Evolutionary conservation across 2,113 vertebrate genomes (phyloP).

Genomic region (Tachysurus fulvidraco): DNA sequence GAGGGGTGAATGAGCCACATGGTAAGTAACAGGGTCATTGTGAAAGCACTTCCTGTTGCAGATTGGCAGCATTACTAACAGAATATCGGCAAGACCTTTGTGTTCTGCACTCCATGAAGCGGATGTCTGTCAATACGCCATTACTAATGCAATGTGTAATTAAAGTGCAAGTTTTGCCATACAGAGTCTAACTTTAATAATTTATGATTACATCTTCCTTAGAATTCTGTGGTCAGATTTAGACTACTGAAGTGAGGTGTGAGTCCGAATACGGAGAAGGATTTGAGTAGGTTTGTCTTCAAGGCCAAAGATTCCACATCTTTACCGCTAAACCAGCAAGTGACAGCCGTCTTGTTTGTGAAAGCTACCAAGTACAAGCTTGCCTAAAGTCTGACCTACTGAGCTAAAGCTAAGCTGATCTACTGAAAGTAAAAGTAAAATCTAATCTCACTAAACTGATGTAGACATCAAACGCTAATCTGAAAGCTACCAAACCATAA

Average conservation of each 20-base stretch:
- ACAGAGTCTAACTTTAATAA: neutral
- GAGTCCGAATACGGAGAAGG: neutral
- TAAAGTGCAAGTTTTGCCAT: neutral
- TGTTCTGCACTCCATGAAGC: neutral
- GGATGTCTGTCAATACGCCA: neutral
- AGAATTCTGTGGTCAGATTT: neutral
- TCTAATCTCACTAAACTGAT: neutral
- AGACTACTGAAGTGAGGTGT: neutral
- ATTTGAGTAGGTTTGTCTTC: neutral
- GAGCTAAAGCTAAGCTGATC: neutral
- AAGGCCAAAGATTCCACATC: neutral
- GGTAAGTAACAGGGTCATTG: neutral
- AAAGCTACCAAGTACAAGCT: neutral
- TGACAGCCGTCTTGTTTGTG: neutral
- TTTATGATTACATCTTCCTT: neutral
- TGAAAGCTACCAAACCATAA: too few relatives aligned
- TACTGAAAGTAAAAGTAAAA: too few relatives aligned
- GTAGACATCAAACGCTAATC: too few relatives aligned
- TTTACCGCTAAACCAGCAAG: neutral
- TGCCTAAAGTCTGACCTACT: neutral
- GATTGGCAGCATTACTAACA: neutral
- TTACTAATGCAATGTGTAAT: neutral
- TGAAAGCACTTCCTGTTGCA: neutral
- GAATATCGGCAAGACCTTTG: too few relatives aligned
- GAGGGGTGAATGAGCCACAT: neutral